Percentiles rank a stretch among this genome's conserved stretches.
Conservation (phyloP, 2,797 vertebrate species). For the Falco cherrug region DNA sequence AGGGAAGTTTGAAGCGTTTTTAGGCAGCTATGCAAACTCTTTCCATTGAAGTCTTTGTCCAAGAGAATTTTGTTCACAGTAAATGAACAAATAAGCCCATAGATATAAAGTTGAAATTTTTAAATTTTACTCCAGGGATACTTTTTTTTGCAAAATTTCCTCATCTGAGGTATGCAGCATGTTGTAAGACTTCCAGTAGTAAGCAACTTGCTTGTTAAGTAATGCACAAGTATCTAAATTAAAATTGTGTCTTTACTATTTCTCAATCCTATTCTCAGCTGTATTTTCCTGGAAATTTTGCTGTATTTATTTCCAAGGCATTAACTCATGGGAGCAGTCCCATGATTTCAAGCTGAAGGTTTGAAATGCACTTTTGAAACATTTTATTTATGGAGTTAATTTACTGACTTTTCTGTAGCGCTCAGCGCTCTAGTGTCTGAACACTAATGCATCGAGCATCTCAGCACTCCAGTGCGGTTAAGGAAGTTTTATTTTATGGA, state of each 20-base stretch:
- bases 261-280: background rate
- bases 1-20: background rate
- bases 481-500: background rate
- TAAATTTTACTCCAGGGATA: background rate
- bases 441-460: background rate
- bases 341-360: constrained; percentile 6
- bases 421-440: background rate
- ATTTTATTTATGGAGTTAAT: constrained; percentile 40
- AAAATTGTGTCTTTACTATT: background rate
- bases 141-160: background rate
- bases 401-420: constrained; percentile 22
- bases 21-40: background rate
- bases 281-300: constrained; percentile 10
- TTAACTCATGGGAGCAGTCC: background rate
- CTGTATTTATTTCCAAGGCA: constrained; percentile 14
- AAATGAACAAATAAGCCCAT: background rate
- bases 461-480: background rate
- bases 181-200: background rate
- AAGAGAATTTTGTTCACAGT: background rate
- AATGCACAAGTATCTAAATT: background rate
- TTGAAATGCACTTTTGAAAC: constrained; percentile 2
- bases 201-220: background rate
- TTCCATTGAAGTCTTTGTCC: background rate
- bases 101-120: background rate
- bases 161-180: background rate